Conservation (phyloP, 2,797 vertebrate genomes). For the Pampus argenteus region DNA sequence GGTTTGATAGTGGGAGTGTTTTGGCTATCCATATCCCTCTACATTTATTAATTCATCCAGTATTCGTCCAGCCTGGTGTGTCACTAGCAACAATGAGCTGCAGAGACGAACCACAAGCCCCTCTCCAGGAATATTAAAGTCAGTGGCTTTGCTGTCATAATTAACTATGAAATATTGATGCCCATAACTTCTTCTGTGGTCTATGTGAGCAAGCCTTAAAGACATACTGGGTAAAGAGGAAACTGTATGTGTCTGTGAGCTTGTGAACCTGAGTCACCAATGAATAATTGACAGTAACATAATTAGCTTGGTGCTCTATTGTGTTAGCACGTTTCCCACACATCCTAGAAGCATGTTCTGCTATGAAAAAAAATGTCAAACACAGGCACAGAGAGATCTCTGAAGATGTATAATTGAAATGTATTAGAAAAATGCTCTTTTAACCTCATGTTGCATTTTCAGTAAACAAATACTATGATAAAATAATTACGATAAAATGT, state of each 20-base stretch:
- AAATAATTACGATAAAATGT: constrained; percentile 51
- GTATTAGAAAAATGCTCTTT: constrained; percentile 41
- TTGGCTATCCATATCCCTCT: constrained; percentile 54
- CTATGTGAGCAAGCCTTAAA: constrained; percentile 66
- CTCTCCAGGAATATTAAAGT: constrained; percentile 77
- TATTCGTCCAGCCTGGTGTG: constrained; percentile 50
- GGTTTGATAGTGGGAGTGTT: constrained; percentile 4
- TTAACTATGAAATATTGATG: constrained; percentile 87
- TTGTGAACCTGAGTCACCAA: constrained; percentile 69
- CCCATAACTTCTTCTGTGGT: constrained; percentile 74
- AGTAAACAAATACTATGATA: constrained; percentile 34
- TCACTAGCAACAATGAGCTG: constrained; percentile 59
- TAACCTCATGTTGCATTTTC: constrained; percentile 46
- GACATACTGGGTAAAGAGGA: constrained; percentile 62
- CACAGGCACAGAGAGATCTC: constrained; percentile 48
- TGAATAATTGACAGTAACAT: constrained; percentile 84
- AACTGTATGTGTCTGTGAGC: constrained; percentile 66
- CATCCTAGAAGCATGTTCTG: constrained; percentile 67
- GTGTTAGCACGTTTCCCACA: constrained; percentile 72
- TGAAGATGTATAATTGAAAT: constrained; percentile 69
- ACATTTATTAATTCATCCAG: constrained; percentile 71
- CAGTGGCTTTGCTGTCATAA: constrained; percentile 79
- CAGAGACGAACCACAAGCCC: constrained; percentile 38
- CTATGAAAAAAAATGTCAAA: constrained; percentile 69
- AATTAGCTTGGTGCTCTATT: constrained; percentile 77